Evolutionary conservation across 1,140 invertebrate species (phyloP).

Genomic region (Bombus balteatus): DNA sequence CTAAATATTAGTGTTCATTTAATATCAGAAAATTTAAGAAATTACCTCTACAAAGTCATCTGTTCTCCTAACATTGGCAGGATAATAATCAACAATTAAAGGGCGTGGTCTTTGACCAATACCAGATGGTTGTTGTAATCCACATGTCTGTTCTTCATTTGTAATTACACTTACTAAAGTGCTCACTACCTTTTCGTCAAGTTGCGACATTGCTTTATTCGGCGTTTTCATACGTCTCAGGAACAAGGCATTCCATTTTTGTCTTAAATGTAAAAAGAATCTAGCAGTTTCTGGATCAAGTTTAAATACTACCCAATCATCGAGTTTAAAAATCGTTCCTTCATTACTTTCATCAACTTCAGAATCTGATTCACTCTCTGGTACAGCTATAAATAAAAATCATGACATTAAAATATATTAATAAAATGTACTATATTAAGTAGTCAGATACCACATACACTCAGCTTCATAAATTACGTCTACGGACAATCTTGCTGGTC

Average conservation of each 20-base stretch:
- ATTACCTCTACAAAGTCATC: constrained; percentile 75
- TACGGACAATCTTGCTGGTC: constrained; percentile 86
- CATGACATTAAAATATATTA: constrained; percentile 10
- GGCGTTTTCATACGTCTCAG: constrained; percentile 89
- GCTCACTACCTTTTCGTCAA: constrained; percentile 89
- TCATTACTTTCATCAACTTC: constrained; percentile 86
- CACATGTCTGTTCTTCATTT: constrained; percentile 88
- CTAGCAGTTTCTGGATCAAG: constrained; percentile 87
- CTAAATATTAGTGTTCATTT: background rate
- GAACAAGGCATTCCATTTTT: constrained; percentile 91
- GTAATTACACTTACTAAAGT: constrained; percentile 87
- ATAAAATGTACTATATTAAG: background rate
- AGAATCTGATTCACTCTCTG: constrained; percentile 84
- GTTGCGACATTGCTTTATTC: constrained; percentile 85
- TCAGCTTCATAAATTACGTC: constrained; percentile 84
- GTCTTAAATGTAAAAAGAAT: constrained; percentile 88
- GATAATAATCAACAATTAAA: constrained; percentile 84
- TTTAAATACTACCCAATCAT: constrained; percentile 92
- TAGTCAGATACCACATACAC: constrained; percentile 71
- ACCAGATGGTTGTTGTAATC: constrained; percentile 88
- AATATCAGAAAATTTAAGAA: constrained; percentile 1
- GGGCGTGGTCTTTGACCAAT: constrained; percentile 90
- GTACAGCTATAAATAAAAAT: constrained; percentile 64
- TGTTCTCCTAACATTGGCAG: constrained; percentile 75
- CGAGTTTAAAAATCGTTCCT: constrained; percentile 86